A percentile compares a stretch with the other conserved stretches of the same genome.
Evolutionary conservation across 2,888 invertebrate genomes (phyloP).

Genomic region (Nephrotoma guestfalica): DNA sequence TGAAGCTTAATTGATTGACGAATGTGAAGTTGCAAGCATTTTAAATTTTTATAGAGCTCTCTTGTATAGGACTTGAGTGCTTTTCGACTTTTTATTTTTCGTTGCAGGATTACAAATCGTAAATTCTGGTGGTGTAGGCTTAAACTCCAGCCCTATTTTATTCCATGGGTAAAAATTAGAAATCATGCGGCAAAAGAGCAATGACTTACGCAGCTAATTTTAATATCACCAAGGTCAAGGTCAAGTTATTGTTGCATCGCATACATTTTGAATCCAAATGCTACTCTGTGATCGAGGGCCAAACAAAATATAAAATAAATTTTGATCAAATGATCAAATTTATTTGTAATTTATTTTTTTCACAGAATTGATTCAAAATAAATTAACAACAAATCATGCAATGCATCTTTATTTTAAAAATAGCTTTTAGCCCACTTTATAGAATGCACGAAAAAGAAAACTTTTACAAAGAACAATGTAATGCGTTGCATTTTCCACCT

Average conservation of each 20-base stretch:
- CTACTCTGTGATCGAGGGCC: neutral
- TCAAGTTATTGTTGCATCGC: neutral
- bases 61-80: no score
- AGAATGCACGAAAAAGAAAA: neutral
- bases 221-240: neutral
- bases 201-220: neutral
- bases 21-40: no score
- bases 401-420: neutral
- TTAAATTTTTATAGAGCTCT: no score
- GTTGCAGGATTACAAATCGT: no score
- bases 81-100: no score
- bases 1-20: no score
- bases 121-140: no score
- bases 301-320: neutral
- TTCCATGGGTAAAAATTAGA: no score
- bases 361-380: neutral
- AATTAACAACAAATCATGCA: neutral
- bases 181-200: no score
- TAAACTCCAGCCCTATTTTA: no score
- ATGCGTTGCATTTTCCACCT: neutral
- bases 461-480: neutral
- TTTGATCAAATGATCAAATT: neutral
- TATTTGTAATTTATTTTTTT: neutral
- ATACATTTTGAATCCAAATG: neutral
- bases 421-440: neutral